Base-by-base conservation (phyloP, 2,113 vertebrate genomes). In the Vulpes lagopus region DNA sequence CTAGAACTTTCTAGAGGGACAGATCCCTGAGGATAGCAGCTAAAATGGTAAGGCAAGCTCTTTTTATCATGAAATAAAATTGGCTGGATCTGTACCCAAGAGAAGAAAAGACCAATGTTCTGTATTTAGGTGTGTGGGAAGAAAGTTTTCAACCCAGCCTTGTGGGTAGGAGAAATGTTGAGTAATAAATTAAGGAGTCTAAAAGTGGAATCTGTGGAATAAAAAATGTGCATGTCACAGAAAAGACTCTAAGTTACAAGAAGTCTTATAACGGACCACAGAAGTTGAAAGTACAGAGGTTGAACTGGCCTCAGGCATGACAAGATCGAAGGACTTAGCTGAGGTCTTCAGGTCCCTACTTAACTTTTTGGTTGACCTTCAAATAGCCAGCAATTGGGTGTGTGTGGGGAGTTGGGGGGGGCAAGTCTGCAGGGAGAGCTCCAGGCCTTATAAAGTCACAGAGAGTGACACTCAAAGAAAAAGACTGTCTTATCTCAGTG, bases 31-130 rank as follows among this genome's bases (percentile, higher is more conserved):
- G 53, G 73, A 89, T 3, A 82, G 38, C 27, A 55, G 9, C 53
- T 49, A 73, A 80, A 43, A 43, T 73, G 65, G 27, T 32, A 59
- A 96, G 51, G 49, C 65, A 79, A 73, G 22, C 35, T 49, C 43
- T 65, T 82, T 55, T 55, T 35, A 38, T 89, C 73, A 92, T 49
- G 73, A 95, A 69, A 93, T 79, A 64, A 80, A 96, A 96, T 76
- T n/a, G 55, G 32, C 14, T 38, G 11, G 7, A 51, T 95, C 49
- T 64, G 59, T 71, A 87, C 82, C 30, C 25, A 87, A 59, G 43
- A 93, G 35, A 94, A 59, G 30, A 84, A 95, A 94, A 94, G 30
- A 76, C 30, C 67, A 69, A 7, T 83, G 35, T 69, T 96, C 64
- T 80, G 6, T 64, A 87, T 92, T 94, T 80, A 82, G 89, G 32